Evolutionary conservation across 2,797 vertebrate genomes (phyloP).

Genomic region (Dipus sagitta): DNA sequence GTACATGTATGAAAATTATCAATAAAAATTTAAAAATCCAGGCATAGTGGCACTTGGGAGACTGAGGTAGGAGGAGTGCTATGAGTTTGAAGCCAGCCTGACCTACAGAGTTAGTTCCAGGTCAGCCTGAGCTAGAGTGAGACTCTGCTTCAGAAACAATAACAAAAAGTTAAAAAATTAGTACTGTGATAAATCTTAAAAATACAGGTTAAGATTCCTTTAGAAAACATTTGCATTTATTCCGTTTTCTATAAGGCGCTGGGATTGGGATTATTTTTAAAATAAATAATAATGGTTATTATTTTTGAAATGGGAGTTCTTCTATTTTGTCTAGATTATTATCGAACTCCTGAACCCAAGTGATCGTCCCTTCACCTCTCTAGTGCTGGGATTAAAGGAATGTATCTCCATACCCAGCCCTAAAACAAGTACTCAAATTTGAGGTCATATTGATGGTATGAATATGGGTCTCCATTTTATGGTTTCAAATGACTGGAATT

Average conservation of each 20-base stretch:
- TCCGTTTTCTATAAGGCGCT: neutral
- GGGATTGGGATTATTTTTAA: constrained; percentile 41
- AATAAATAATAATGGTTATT: neutral
- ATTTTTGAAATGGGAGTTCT: neutral
- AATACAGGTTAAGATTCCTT: constrained; percentile 21
- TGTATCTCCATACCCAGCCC: neutral
- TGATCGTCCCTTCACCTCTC: neutral
- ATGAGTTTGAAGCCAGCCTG: no score
- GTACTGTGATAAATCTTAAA: constrained; percentile 45
- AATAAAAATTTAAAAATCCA: no score
- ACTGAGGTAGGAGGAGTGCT: no score
- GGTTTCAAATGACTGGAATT: no score
- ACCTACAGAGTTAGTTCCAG: no score
- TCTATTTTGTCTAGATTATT: neutral
- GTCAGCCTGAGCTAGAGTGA: no score
- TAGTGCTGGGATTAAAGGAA: neutral
- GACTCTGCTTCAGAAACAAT: no score
- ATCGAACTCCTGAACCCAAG: neutral
- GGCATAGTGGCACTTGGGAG: no score
- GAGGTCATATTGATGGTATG: neutral
- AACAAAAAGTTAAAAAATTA: neutral
- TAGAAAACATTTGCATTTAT: constrained; percentile 45
- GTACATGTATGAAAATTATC: no score
- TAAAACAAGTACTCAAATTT: neutral
- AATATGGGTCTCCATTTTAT: neutral